phyloP scores from a whole-genome alignment of 2,888 invertebrate genomes.

The Rhogogaster chlorosoma region DNA sequence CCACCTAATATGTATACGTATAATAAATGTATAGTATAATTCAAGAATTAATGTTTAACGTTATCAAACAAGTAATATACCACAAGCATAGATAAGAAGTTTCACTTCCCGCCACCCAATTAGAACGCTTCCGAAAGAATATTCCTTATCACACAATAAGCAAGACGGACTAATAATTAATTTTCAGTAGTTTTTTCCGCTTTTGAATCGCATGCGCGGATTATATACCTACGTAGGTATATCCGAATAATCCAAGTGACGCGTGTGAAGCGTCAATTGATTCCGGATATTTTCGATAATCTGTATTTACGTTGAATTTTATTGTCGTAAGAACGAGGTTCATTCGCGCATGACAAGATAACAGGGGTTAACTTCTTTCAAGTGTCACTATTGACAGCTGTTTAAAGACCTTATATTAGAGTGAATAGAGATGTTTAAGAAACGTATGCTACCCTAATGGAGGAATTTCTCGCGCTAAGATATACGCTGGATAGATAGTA shows the following conservation, averaged over 20 bases:
- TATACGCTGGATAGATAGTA: background rate
- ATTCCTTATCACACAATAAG: background rate
- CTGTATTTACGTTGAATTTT: background rate
- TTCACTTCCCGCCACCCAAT: background rate
- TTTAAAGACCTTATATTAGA: slow-evolving; percentile 30
- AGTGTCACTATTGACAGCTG: slow-evolving; percentile 56
- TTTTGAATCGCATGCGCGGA: slow-evolving; percentile 29
- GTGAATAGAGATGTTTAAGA: slow-evolving; percentile 50
- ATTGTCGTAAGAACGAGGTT: background rate
- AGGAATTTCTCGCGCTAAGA: background rate
- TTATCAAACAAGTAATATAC: background rate
- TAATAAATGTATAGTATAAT: background rate
- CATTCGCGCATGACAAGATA: slow-evolving; percentile 5
- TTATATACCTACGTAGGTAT: background rate
- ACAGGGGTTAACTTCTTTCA: background rate
- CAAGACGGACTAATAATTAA: background rate
- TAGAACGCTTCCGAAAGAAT: background rate
- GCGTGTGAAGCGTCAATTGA: background rate
- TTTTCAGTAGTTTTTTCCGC: background rate
- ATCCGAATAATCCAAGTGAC: slow-evolving; percentile 11
- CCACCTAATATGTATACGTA: background rate
- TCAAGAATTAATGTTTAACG: too few relatives aligned
- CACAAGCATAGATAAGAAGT: background rate
- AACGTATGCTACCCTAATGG: slow-evolving; percentile 40
- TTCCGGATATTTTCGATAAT: slow-evolving; percentile 11